Evolutionary conservation across 2,888 invertebrate genomes (phyloP).

Genomic region (Hermodice carunculata): DNA sequence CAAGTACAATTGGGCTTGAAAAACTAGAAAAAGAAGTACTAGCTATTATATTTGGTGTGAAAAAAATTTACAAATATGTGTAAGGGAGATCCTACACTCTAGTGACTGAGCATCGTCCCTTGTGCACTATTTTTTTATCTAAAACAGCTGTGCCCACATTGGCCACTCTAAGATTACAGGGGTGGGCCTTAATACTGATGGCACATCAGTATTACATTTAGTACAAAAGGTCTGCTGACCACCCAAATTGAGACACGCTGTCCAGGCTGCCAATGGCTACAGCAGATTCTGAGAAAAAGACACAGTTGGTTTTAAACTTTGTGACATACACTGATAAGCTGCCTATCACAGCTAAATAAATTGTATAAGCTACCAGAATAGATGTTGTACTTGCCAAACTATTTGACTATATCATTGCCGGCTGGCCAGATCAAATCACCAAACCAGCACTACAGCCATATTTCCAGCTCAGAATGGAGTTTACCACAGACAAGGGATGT

Average conservation of each 20-base stretch:
- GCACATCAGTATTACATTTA: background rate
- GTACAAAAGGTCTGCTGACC: background rate
- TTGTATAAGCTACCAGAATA: background rate
- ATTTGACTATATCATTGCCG: background rate
- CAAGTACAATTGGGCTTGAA: background rate
- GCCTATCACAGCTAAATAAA: background rate
- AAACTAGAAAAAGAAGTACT: background rate
- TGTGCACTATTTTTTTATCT: background rate
- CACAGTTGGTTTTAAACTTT: background rate
- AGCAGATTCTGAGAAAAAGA: background rate
- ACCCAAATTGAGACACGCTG: background rate
- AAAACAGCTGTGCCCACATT: background rate
- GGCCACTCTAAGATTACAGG: background rate
- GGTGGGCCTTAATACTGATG: background rate
- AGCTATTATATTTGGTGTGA: background rate
- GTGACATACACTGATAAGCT: background rate
- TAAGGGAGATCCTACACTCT: background rate
- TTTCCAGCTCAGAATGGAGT: background rate
- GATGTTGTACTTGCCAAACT: background rate
- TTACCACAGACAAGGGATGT: background rate
- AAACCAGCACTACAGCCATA: background rate
- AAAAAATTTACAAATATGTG: background rate
- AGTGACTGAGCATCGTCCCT: background rate
- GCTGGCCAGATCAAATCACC: background rate
- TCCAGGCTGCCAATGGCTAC: background rate